Evolutionary conservation across 2,113 vertebrate species (phyloP), one percentile per base, ranked within the genome.

Genomic region (Pachyramphus minor): DNA sequence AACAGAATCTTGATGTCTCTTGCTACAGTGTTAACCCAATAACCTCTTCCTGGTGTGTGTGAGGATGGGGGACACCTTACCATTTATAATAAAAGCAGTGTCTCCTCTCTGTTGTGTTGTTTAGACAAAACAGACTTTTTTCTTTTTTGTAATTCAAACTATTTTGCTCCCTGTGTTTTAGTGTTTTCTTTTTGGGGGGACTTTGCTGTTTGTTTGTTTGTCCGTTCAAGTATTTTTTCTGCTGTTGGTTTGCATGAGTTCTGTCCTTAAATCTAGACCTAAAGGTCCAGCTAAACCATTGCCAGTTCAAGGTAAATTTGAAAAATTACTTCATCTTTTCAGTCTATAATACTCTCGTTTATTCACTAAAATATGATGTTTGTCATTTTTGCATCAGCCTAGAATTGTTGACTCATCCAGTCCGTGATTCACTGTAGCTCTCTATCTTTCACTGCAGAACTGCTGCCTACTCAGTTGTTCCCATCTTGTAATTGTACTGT

Each of bases 401-500:
- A 89, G 94, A 86, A 78, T 63, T 96, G 96, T 97, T 96, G 96
- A 97, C 96, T 97, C 96, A 97, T 84, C 71, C 76, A 63, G 49
- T 81, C 68, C 50, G 94, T 97, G 95, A 97, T 89, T 97, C 96
- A 96, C 64, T 95, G 60, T 59, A 86, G 86, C 94, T 90, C 92
- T 3, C 0, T 89, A 77, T 95, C 95, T 95, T 78, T 89, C 90
- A 77, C 86, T 86, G 86, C 76, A 95, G 86, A 92, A 20, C 89
- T 97, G 47, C 96, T 95, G 96, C 96, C 96, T 92, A 97, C 96
- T 96, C 95, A 95, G 60, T 96, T 93, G 89, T 96, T 97, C 96
- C 91, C 94, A 68, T 95, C 96, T 95, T 97, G 64, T 89, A 96
- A 84, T 96, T 92, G 79, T 81, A 47, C 47, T 73, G 88, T 93